These are phyloP conservation scores for Lissocephala sabroskyi DNA, from an alignment of 2,888 invertebrate species.

Conservation along the genomic window DNA sequence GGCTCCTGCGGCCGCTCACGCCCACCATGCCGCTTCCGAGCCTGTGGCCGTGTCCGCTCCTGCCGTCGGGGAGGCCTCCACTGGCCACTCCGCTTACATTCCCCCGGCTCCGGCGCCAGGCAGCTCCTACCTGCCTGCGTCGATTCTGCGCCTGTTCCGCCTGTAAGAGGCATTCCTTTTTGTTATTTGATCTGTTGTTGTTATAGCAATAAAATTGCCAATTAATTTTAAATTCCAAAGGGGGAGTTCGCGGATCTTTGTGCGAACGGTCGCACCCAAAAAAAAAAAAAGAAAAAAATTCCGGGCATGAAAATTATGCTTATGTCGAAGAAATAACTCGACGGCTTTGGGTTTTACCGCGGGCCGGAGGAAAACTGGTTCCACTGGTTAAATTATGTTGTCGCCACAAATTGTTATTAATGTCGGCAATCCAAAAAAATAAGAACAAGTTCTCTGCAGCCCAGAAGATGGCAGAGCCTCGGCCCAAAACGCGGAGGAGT, in stretches of 20 bases:
- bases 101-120: slow-evolving; percentile 50
- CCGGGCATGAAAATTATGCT: slow-evolving; percentile 1
- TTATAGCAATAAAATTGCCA: slow-evolving; percentile 11
- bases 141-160: slow-evolving; percentile 51
- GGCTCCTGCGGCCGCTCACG: slow-evolving; percentile 26
- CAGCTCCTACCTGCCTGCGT: slow-evolving; percentile 50
- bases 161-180: slow-evolving; percentile 25
- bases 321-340: neutral
- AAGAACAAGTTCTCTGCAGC: slow-evolving; percentile 33
- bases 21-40: neutral
- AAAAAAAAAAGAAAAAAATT: neutral
- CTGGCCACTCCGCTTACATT: slow-evolving; percentile 37
- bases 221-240: slow-evolving; percentile 17
- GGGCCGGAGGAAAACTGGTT: slow-evolving; percentile 31
- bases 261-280: neutral
- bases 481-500: no score
- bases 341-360: slow-evolving; percentile 17
- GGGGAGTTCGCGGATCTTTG: slow-evolving; percentile 22
- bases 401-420: slow-evolving; percentile 33
- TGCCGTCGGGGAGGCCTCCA: slow-evolving; percentile 24
- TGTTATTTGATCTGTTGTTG: slow-evolving; percentile 16
- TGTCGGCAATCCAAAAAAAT: slow-evolving; percentile 29
- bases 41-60: slow-evolving; percentile 1
- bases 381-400: slow-evolving; percentile 39
- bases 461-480: no score